phyloP scores from a whole-genome alignment of 2,888 invertebrate genomes.

The Halocaridina rubra region DNA sequence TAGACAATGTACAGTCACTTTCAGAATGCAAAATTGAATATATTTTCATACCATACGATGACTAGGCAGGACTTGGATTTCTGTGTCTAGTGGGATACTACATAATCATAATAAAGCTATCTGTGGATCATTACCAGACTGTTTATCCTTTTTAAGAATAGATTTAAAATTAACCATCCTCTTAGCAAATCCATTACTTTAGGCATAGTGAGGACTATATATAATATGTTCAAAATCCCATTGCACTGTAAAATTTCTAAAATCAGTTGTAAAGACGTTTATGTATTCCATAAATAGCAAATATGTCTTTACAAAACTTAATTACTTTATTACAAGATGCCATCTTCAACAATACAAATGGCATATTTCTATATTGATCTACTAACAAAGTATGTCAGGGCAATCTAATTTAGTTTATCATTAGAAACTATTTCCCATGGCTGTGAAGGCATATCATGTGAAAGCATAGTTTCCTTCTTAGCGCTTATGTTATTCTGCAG shows the following conservation, averaged over 20 bases:
- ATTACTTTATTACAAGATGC: background rate
- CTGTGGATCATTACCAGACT: background rate
- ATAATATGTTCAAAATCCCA: background rate
- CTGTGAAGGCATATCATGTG: background rate
- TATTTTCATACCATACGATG: background rate
- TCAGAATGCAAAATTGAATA: background rate
- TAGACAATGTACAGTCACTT: background rate
- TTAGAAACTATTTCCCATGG: background rate
- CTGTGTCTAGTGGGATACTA: background rate
- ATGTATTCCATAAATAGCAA: background rate
- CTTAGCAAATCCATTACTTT: background rate
- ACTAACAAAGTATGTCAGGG: background rate
- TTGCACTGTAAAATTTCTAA: background rate
- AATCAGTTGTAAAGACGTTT: background rate
- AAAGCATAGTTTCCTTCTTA: background rate
- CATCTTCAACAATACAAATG: background rate
- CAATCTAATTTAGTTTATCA: background rate
- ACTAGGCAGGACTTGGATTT: background rate
- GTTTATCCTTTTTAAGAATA: background rate
- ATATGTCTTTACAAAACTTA: background rate
- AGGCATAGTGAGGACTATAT: background rate
- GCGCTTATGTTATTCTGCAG: background rate
- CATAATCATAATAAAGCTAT: background rate
- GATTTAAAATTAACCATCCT: background rate
- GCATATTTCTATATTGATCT: background rate